A percentile compares a stretch with the other conserved stretches of the same genome.
Conservation (phyloP, 2,888 invertebrate genomes). For the Heliconius sara region DNA sequence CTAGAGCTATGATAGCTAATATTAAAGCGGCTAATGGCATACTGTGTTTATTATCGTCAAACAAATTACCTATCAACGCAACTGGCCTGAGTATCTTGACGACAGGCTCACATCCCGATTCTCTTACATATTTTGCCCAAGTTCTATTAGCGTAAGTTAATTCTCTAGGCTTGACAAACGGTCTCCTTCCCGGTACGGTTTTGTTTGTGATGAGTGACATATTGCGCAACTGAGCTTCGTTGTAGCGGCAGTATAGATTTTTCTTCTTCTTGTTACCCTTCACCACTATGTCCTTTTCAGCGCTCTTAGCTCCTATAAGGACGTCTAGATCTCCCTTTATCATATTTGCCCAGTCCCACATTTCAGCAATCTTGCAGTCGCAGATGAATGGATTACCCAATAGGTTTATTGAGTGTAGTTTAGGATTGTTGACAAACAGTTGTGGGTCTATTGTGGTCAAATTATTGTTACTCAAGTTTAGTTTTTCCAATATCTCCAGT, state of each 20-base stretch:
- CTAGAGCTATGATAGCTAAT: slow-evolving; percentile 66
- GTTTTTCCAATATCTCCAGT: slow-evolving; percentile 82
- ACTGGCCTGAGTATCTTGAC: slow-evolving; percentile 78
- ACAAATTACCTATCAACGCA: slow-evolving; percentile 64
- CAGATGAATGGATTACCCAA: slow-evolving; percentile 88
- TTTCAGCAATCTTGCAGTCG: slow-evolving; percentile 87
- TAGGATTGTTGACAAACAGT: slow-evolving; percentile 82
- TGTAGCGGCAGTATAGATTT: slow-evolving; percentile 86
- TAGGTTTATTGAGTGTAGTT: slow-evolving; percentile 85
- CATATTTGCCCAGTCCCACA: slow-evolving; percentile 89
- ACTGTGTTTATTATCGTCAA: slow-evolving; percentile 51
- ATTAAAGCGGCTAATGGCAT: slow-evolving; percentile 65
- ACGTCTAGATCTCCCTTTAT: slow-evolving; percentile 86
- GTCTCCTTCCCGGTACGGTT: slow-evolving; percentile 81
- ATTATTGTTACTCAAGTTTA: slow-evolving; percentile 87
- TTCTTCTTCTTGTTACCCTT: slow-evolving; percentile 87
- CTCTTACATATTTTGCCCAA: slow-evolving; percentile 89
- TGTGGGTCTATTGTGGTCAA: slow-evolving; percentile 84
- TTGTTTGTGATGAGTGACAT: slow-evolving; percentile 77
- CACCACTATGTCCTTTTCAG: slow-evolving; percentile 85
- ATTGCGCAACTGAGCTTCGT: slow-evolving; percentile 81
- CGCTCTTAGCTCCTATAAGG: slow-evolving; percentile 86
- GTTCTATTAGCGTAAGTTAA: slow-evolving; percentile 85
- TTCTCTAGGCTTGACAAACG: slow-evolving; percentile 84
- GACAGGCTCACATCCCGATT: slow-evolving; percentile 85